Conservation (phyloP, 1,140 invertebrate species). For the Chelonus insularis region DNA sequence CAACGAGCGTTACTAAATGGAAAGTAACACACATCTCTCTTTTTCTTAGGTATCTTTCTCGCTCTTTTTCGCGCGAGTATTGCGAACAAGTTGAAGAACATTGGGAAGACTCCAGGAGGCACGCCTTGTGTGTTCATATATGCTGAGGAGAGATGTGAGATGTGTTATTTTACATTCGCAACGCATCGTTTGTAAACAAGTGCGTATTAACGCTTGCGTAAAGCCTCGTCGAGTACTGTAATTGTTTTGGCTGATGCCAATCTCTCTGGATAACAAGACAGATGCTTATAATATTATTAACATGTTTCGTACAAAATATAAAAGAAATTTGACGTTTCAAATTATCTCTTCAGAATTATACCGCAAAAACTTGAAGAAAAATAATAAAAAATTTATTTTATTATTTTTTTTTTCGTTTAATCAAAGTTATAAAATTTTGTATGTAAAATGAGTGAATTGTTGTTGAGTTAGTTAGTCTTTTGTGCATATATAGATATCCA, state of each 20-base stretch:
- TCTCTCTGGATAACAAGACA: constrained; percentile 25
- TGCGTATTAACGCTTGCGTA: constrained; percentile 27
- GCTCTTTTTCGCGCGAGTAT: background rate
- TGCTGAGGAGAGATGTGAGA: constrained; percentile 11
- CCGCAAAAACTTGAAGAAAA: no score
- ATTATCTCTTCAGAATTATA: background rate
- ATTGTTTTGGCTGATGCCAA: constrained; percentile 27
- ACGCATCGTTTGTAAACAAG: constrained; percentile 31
- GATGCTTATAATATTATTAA: constrained; percentile 22
- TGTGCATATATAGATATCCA: no score
- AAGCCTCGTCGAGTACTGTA: constrained; percentile 23
- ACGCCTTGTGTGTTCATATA: constrained; percentile 18
- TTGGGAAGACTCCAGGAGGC: constrained; percentile 13
- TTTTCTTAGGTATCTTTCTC: constrained; percentile 1
- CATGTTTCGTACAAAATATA: constrained; percentile 15
- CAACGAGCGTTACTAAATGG: constrained; percentile 32
- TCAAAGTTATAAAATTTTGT: no score
- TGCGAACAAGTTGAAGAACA: background rate
- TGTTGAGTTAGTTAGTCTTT: background rate
- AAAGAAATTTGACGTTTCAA: constrained; percentile 11
- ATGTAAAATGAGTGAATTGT: no score
- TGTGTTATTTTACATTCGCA: constrained; percentile 35
- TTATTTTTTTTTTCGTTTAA: no score
- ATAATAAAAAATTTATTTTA: no score
- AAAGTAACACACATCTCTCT: constrained; percentile 29